phyloP scores from a whole-genome alignment of 2,888 invertebrate genomes.

The Hyppa rectilinea region DNA sequence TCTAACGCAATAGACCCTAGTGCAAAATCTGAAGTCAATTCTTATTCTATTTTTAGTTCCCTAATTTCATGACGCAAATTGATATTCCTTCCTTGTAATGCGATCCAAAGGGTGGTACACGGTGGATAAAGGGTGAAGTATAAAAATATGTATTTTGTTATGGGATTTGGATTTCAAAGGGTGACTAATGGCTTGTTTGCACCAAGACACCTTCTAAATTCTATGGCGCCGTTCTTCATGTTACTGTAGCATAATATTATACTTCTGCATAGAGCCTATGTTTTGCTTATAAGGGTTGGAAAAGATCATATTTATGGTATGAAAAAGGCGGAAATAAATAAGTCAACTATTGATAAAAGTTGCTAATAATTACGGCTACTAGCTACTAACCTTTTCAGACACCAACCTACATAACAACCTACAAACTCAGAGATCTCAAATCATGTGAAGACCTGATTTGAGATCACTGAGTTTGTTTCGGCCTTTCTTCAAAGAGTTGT shows the following conservation, averaged over 20 bases:
- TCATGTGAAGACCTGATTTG: too few relatives aligned
- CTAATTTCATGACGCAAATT: not conserved
- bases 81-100: conserved; percentile 39
- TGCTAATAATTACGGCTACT: too few relatives aligned
- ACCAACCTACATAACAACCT: too few relatives aligned
- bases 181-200: conserved; percentile 51
- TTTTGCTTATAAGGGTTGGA: too few relatives aligned
- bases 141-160: conserved; percentile 34
- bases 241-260: conserved; percentile 3
- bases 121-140: conserved; percentile 13
- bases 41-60: conserved; percentile 1
- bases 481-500: too few relatives aligned
- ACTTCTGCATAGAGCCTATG: not conserved
- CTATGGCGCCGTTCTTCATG: not conserved
- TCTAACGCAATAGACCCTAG: not conserved
- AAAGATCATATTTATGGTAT: conserved; percentile 4
- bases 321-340: too few relatives aligned
- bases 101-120: conserved; percentile 13
- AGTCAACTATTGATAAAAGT: too few relatives aligned
- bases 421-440: too few relatives aligned
- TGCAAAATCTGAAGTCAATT: conserved; percentile 1
- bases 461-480: too few relatives aligned
- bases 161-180: conserved; percentile 58
- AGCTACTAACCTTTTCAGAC: too few relatives aligned
- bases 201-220: conserved; percentile 1